Evolutionary conservation across 2,888 invertebrate genomes (phyloP), one percentile per base, ranked within the genome.

Genomic region (Neria commutata): DNA sequence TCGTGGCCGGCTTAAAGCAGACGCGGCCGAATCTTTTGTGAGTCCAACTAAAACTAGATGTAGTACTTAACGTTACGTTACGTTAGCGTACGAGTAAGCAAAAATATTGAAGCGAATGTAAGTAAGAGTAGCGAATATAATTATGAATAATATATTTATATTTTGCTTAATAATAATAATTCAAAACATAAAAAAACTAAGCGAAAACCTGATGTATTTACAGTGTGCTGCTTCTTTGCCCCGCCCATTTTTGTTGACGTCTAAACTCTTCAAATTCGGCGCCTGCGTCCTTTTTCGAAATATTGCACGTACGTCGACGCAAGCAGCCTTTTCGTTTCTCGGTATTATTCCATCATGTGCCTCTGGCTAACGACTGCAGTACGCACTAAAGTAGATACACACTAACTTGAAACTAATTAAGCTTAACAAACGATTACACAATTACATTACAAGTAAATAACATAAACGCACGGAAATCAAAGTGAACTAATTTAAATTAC

Each of bases 401-500:
- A 29, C 29, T 29, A 29, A 29, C 29, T 6, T 29, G 11, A 29
- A 8, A 8, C 6, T 37, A 37, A 37, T 37, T 37, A 37, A 37
- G 37, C 37, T n/a, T n/a, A n/a, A n/a, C n/a, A n/a, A n/a, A n/a
- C n/a, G n/a, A n/a, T n/a, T n/a, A 37, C n/a, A 37, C 37, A 29
- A 29, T 29, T 8, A 19, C 17, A 42, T 42, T 42, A 42, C 42
- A 42, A 42, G 42, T 42, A 42, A 14, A 19, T 19, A 42, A 42
- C 42, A 42, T 14, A 42, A 42, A 42, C 3, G 17, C 45, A 54
- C 50, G 29, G 33, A 58, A 49, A 52, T 25, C 49, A 60, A 50
- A 54, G 73, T 74, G 72, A 69, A 72, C 72, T 73, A 63, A 65
- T 58, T 72, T 74, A 72, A 73, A 73, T 72, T 72, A 74, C 71